Base-by-base conservation (phyloP, 2,797 vertebrate genomes). In the Schizopygopsis pylzovi region DNA sequence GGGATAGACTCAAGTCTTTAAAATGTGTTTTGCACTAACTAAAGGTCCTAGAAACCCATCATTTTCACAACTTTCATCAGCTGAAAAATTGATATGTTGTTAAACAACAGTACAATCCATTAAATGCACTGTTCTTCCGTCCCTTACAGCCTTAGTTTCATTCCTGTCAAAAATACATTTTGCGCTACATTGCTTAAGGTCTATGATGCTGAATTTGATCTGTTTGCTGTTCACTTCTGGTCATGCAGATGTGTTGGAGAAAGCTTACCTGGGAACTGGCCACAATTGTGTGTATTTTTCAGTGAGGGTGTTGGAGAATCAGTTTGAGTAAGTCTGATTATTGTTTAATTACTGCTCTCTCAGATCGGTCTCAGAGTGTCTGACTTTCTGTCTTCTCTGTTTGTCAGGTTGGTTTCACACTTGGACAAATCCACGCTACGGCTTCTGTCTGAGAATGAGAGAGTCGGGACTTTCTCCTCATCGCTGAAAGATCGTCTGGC, bases 261-360 rank as follows among this genome's bases (percentile, higher is more conserved):
- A 90, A 73, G 94, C 95, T 20, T 97, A 98, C 89, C 96, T 99
- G 84, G 94, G 93, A 91, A 97, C 93, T 88, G 95, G 99, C 82
- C 98, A 99, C 91, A 99, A 98, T 83, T 99, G 98, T 92, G 98
- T 99, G 86, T 98, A 97, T 92, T 99, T 99, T 94, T 97, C 98
- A 0, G 97, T 98, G n/a, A 95, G 88, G 86, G 97, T 99, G 90
- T 94, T 99, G 92, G 96, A 98, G 92, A 96, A 95, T 92, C 98
- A 98, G 80, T 98, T 97, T 92, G 94, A 94, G 98, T 99, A 91
- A 96, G 98, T 97, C n/a, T 61, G 33, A 10, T 25, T 22, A 39
- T 80, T 37, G 39, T 83, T 2, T 52, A 3, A 15, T 81, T 54
- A 20, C 63, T n/a, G 43, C 15, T 67, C 1, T 33, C 3, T 25